Conservation (phyloP, 2,888 invertebrate species). For the Beris morrisii region DNA sequence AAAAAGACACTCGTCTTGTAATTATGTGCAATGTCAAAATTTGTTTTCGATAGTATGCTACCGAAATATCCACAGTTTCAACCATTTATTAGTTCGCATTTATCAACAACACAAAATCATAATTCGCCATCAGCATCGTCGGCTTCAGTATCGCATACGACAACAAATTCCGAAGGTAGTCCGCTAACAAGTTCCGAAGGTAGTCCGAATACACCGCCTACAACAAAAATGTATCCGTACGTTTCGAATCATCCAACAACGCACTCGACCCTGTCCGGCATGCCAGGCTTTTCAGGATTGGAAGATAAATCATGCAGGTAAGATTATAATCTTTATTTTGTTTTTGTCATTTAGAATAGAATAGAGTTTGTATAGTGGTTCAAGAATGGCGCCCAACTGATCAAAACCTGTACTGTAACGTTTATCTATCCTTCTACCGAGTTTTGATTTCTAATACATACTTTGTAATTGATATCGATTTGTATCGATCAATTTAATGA, state of each 20-base stretch:
- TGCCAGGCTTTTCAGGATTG: constrained; percentile 57
- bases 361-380: too few species aligned
- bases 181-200: constrained; percentile 66
- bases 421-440: too few species aligned
- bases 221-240: constrained; percentile 86
- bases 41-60: constrained; percentile 97
- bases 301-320: constrained; percentile 58
- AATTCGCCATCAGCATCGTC: constrained; percentile 58
- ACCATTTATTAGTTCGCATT: constrained; percentile 59
- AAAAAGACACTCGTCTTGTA: constrained; percentile 28
- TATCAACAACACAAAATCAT: constrained; percentile 48
- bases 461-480: too few species aligned
- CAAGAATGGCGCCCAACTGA: too few species aligned
- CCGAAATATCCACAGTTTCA: constrained; percentile 86
- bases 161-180: constrained; percentile 61
- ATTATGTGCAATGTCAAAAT: constrained; percentile 87
- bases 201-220: constrained; percentile 65
- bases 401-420: too few species aligned
- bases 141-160: constrained; percentile 6
- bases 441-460: too few species aligned
- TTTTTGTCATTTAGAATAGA: too few species aligned
- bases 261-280: constrained; percentile 83
- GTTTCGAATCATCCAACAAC: constrained; percentile 71
- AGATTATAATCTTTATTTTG: constrained; percentile 30
- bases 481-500: too few species aligned